Evolutionary conservation across 2,888 invertebrate species (phyloP).

Genomic region (Lasius platythorax): DNA sequence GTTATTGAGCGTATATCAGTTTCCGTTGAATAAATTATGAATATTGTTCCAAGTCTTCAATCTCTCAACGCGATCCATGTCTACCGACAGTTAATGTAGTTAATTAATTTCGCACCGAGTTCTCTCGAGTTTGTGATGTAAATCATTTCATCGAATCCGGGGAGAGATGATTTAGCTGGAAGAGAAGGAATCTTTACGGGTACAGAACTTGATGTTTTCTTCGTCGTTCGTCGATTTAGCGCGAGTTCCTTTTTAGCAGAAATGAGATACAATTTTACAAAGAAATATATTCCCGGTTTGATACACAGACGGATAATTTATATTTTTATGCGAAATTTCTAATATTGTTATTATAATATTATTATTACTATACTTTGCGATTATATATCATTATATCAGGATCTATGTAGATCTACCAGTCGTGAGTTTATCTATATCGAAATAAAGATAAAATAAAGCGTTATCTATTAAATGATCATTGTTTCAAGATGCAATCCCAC

Average conservation of each 20-base stretch:
- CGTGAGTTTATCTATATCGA: conserved; percentile 62
- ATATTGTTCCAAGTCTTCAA: conserved; percentile 49
- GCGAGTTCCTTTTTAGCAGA: conserved; percentile 62
- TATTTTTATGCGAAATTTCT: conserved; percentile 79
- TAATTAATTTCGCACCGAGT: conserved; percentile 22
- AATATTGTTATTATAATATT: conserved; percentile 66
- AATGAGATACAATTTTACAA: conserved; percentile 48
- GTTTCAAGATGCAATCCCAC: not conserved
- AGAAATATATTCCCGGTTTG: conserved; percentile 56
- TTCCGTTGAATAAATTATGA: conserved; percentile 52
- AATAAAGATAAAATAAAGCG: conserved; percentile 64
- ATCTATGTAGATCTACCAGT: conserved; percentile 58
- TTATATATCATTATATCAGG: conserved; percentile 78
- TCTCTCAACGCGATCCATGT: conserved; percentile 36
- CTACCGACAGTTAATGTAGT: conserved; percentile 36
- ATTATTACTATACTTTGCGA: conserved; percentile 78
- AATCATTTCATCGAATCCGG: conserved; percentile 15
- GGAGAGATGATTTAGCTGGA: conserved; percentile 57
- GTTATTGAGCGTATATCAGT: conserved; percentile 32
- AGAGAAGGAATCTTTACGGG: conserved; percentile 63
- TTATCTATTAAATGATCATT: conserved; percentile 32
- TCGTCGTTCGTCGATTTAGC: conserved; percentile 51
- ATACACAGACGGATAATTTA: conserved; percentile 72
- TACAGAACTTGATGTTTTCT: conserved; percentile 60
- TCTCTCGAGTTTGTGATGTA: conserved; percentile 27